Conservation (phyloP, 2,888 invertebrate species). For the Andrena bucephala region DNA sequence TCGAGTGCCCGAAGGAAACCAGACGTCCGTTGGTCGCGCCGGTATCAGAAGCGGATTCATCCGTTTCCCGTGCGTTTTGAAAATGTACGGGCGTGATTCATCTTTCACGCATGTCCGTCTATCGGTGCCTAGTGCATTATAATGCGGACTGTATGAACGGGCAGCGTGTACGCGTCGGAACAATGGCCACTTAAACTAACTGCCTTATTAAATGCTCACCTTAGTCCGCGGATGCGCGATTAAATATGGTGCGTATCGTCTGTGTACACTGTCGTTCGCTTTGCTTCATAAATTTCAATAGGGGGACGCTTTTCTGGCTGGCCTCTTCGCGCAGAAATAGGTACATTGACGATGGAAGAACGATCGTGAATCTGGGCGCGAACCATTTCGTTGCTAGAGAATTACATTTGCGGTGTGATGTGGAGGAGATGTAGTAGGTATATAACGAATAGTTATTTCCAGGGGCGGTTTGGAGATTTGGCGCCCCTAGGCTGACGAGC, state of each 20-base stretch:
- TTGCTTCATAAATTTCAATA: slow-evolving; percentile 25
- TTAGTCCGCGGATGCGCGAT: slow-evolving; percentile 49
- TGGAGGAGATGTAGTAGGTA: no score
- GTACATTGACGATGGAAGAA: neutral
- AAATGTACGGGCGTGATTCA: slow-evolving; percentile 66
- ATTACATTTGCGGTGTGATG: no score
- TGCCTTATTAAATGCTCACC: slow-evolving; percentile 64
- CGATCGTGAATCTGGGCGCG: no score
- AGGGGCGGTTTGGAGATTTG: no score
- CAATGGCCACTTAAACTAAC: slow-evolving; percentile 73
- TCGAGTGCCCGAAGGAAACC: slow-evolving; percentile 1
- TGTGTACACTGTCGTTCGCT: slow-evolving; percentile 14
- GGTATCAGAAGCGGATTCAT: slow-evolving; percentile 27
- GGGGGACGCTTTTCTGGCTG: neutral
- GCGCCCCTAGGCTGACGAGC: no score
- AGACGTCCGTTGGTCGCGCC: neutral
- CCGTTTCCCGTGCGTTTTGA: slow-evolving; percentile 55
- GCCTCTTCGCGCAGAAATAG: neutral
- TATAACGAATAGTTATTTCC: no score
- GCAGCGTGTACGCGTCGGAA: slow-evolving; percentile 60
- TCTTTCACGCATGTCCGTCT: slow-evolving; percentile 60
- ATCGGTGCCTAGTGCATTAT: slow-evolving; percentile 64
- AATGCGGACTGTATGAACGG: slow-evolving; percentile 60
- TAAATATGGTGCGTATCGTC: slow-evolving; percentile 44
- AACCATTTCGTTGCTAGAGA: no score